A percentile compares a stretch with the other conserved stretches of the same genome.
These are phyloP conservation scores for Ranitomeya variabilis DNA, from an alignment of 2,113 vertebrate species.

Conservation along the genomic window DNA sequence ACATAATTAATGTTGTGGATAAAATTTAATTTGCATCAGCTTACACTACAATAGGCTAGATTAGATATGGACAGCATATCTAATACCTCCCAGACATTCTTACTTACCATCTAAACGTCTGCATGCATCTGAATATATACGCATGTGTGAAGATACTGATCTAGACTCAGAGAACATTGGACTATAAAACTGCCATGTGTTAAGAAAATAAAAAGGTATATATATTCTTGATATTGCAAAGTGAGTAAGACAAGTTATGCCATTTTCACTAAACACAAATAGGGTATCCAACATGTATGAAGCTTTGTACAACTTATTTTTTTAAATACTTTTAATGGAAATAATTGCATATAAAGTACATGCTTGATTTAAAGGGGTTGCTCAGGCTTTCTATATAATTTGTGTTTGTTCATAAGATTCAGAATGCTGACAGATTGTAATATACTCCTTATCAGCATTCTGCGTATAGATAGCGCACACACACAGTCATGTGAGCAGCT, in stretches of 20 bases:
- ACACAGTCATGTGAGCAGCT: no score
- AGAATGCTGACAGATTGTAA: no score
- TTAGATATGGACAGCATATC: neutral
- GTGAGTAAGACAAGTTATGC: neutral
- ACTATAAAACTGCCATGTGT: neutral
- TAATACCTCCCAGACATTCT: neutral
- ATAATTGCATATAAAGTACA: no score
- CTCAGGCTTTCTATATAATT: no score
- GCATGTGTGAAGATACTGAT: neutral
- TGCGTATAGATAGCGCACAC: no score
- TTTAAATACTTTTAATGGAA: no score
- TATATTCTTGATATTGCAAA: neutral
- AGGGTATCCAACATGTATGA: no score
- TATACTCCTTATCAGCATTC: no score
- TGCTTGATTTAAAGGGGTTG: no score
- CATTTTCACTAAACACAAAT: no score
- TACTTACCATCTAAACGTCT: neutral
- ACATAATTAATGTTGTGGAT: neutral
- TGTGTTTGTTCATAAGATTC: no score
- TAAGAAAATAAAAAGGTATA: neutral
- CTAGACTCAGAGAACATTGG: neutral
- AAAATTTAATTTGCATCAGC: neutral
- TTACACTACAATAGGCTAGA: neutral
- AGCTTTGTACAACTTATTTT: no score
- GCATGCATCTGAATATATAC: neutral